These are phyloP conservation scores for Leptatherina wallacei DNA, from an alignment of 2,797 vertebrate species.

Conservation along the genomic window DNA sequence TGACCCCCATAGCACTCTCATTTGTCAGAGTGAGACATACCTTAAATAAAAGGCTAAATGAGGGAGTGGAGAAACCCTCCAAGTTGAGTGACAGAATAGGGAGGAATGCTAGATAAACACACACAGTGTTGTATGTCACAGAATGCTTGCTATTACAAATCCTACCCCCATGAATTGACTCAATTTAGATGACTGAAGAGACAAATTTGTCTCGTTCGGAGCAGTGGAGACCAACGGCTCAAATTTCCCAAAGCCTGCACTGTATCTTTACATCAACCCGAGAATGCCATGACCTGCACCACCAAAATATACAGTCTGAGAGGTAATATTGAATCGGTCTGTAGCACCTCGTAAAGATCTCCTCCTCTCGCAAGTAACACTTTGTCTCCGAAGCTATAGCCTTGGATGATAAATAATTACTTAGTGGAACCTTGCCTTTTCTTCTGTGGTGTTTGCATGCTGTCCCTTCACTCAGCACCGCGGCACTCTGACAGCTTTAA, in stretches of 20 bases:
- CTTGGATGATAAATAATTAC: constrained; percentile 83
- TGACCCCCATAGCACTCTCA: constrained; percentile 51
- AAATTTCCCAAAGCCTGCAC: constrained; percentile 22
- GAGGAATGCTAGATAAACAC: constrained; percentile 65
- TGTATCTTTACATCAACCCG: constrained; percentile 30
- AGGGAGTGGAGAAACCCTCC: constrained; percentile 24
- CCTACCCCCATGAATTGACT: constrained; percentile 1
- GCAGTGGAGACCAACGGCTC: constrained; percentile 12
- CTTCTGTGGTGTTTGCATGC: constrained; percentile 69
- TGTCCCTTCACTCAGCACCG: constrained; percentile 64
- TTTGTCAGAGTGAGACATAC: constrained; percentile 70
- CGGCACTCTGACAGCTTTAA: constrained; percentile 71
- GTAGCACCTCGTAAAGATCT: constrained; percentile 47
- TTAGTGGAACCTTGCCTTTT: constrained; percentile 64
- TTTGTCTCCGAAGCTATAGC: constrained; percentile 41
- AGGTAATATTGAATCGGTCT: constrained; percentile 43
- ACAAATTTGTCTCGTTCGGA: constrained; percentile 8
- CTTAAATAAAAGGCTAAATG: constrained; percentile 42
- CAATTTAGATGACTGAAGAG: constrained; percentile 29
- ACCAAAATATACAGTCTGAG: constrained; percentile 41
- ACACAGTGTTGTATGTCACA: constrained; percentile 40
- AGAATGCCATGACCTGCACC: constrained; percentile 30
- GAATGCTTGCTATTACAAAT: constrained; percentile 28
- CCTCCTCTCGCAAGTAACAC: constrained; percentile 43
- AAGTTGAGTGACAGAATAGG: constrained; percentile 31